Percentiles rank a stretch among this genome's conserved stretches.
These are phyloP conservation scores for Chalcosyrphus nemorum DNA, from an alignment of 2,888 invertebrate species.

Conservation along the genomic window DNA sequence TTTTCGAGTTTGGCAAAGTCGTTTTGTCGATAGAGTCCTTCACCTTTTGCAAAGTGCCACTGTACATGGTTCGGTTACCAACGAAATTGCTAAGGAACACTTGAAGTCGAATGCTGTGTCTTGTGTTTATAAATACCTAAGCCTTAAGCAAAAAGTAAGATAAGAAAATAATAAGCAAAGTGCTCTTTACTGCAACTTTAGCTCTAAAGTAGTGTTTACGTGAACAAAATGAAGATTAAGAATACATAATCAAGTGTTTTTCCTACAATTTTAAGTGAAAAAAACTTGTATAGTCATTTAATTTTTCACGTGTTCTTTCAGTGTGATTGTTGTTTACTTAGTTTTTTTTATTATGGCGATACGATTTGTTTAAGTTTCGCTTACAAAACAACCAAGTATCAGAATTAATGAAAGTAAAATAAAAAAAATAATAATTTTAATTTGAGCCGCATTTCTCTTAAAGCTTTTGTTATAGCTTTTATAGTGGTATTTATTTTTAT, in stretches of 20 bases:
- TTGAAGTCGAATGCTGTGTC: slow-evolving; percentile 17
- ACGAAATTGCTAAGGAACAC: slow-evolving; percentile 52
- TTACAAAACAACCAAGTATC: no score
- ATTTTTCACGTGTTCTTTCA: slow-evolving; percentile 3
- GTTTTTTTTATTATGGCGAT: not conserved
- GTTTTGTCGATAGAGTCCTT: slow-evolving; percentile 40
- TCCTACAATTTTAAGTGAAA: not conserved
- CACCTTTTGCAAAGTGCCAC: slow-evolving; percentile 47
- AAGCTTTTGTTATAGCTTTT: not conserved
- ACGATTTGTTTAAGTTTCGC: not conserved
- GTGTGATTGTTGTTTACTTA: slow-evolving; percentile 1
- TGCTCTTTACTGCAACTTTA: not conserved
- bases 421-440: not conserved
- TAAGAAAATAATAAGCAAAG: slow-evolving; percentile 4
- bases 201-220: not conserved
- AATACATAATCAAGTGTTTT: not conserved
- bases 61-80: slow-evolving; percentile 61
- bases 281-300: not conserved
- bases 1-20: slow-evolving; percentile 36
- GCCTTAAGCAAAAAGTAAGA: slow-evolving; percentile 3
- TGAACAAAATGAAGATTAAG: not conserved
- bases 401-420: not conserved
- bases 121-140: slow-evolving; percentile 3
- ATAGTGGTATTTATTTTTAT: not conserved
- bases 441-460: not conserved